A percentile compares a stretch with the other conserved stretches of the same genome.
Conservation (phyloP, 2,113 vertebrate genomes). For the Pyxicephalus adspersus region DNA sequence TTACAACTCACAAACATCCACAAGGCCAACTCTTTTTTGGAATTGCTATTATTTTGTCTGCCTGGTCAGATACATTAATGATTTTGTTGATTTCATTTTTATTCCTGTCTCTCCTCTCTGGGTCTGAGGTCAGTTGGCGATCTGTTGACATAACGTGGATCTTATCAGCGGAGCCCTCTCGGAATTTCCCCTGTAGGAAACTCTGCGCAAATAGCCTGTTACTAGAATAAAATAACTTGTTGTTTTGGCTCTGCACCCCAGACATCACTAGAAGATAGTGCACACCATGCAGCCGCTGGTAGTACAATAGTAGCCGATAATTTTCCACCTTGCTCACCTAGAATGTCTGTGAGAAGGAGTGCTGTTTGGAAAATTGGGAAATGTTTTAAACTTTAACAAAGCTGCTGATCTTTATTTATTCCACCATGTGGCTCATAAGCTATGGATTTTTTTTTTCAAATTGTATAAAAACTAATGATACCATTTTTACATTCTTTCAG, state of each 20-base stretch:
- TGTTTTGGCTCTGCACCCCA: background rate
- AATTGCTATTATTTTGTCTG: background rate
- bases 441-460: no score
- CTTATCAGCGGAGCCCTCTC: slow-evolving; percentile 17
- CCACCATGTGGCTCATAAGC: no score
- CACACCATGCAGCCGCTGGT: background rate
- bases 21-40: background rate
- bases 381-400: background rate
- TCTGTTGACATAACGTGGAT: slow-evolving; percentile 24
- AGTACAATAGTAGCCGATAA: background rate
- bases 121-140: slow-evolving; percentile 1
- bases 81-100: background rate
- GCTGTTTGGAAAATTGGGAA: background rate
- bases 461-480: no score
- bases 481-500: no score
- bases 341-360: background rate
- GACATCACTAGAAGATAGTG: slow-evolving; percentile 4
- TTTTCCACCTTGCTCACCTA: background rate
- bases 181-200: slow-evolving; percentile 44
- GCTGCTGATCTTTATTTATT: background rate
- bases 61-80: background rate
- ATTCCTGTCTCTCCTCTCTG: background rate
- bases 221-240: slow-evolving; percentile 25
- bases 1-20: no score
- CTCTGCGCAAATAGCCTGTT: slow-evolving; percentile 6